These are phyloP conservation scores for Stylophora pistillata DNA, from an alignment of 64 coral and sea anemone species.

Conservation along the genomic window DNA sequence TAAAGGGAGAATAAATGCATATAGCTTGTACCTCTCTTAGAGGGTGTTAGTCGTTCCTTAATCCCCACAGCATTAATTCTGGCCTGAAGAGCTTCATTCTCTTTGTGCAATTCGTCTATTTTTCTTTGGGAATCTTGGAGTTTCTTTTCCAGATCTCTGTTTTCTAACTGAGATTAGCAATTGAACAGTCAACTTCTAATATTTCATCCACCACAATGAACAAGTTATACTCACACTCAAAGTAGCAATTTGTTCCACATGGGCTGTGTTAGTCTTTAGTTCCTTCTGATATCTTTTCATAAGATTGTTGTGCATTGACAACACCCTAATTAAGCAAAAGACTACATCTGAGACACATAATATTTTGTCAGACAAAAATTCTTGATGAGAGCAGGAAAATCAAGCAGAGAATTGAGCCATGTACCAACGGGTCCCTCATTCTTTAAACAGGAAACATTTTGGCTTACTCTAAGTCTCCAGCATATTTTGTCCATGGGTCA, in stretches of 20 bases:
- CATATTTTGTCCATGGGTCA: no score
- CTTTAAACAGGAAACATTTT: no score
- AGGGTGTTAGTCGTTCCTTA: slow-evolving; percentile 78
- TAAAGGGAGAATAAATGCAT: background rate
- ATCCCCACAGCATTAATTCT: slow-evolving; percentile 59
- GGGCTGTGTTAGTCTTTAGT: slow-evolving; percentile 84
- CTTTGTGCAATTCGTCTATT: slow-evolving; percentile 54
- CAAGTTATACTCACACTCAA: slow-evolving; percentile 60
- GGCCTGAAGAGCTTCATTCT: slow-evolving; percentile 63
- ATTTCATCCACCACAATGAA: no score
- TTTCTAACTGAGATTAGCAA: slow-evolving; percentile 54
- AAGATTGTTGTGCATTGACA: slow-evolving; percentile 85
- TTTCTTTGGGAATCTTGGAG: slow-evolving; percentile 66
- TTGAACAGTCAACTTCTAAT: no score
- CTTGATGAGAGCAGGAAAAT: no score
- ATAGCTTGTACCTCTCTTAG: slow-evolving; percentile 69
- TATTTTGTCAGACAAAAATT: no score
- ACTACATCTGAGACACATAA: background rate
- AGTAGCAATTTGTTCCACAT: slow-evolving; percentile 87
- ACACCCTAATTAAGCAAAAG: slow-evolving; percentile 62
- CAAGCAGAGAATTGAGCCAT: no score
- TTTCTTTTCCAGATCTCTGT: slow-evolving; percentile 81
- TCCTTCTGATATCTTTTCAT: slow-evolving; percentile 93
- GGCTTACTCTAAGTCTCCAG: no score
- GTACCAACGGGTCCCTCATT: no score